Evolutionary conservation across 2,797 vertebrate species (phyloP).

Genomic region (Clamator glandarius): DNA sequence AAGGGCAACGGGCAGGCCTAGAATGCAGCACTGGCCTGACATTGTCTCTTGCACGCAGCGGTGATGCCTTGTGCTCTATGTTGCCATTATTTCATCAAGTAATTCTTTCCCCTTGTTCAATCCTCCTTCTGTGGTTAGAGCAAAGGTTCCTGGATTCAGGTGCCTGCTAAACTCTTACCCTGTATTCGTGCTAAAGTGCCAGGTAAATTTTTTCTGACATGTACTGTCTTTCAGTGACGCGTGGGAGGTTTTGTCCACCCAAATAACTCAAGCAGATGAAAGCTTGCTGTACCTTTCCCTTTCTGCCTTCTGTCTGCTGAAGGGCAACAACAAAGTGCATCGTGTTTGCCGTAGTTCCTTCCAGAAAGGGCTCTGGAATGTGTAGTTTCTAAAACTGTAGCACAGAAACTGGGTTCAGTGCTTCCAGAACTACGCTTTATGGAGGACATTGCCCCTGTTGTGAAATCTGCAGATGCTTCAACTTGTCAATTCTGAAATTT

Average conservation of each 20-base stretch:
- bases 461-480: not conserved
- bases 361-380: not conserved
- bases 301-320: not conserved
- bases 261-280: not conserved
- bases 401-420: not conserved
- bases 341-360: not conserved
- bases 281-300: not conserved
- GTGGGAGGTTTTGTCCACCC: not conserved
- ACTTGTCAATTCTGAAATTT: not conserved
- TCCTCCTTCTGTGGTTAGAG: not conserved
- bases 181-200: not conserved
- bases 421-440: not conserved
- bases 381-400: not conserved
- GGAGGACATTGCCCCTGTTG: not conserved
- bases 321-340: not conserved
- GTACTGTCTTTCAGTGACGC: fast-evolving
- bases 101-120: not conserved
- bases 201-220: not conserved
- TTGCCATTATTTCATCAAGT: not conserved
- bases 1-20: not conserved
- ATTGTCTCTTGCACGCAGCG: not conserved
- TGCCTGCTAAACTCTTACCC: not conserved
- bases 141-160: not conserved
- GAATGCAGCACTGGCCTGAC: not conserved
- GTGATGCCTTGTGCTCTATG: not conserved